Conservation (phyloP, 2,888 invertebrate genomes). For the Pardosa pseudoannulata region DNA sequence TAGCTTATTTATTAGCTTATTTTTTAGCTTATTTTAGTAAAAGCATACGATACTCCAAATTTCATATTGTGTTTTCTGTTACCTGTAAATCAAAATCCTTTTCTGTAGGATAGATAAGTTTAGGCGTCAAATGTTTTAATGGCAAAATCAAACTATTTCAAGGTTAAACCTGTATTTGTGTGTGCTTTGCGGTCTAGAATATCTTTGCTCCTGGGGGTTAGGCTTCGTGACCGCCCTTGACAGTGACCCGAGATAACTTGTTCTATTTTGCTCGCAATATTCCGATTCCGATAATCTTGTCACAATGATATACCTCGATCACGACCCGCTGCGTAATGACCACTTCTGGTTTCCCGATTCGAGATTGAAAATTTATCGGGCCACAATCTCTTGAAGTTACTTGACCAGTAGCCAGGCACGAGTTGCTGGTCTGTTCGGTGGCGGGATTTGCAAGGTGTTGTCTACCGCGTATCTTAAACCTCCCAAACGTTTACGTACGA, state of each 20-base stretch:
- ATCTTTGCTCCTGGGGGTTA: conserved; percentile 9
- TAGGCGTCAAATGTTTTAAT: too few species aligned
- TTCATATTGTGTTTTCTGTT: too few species aligned
- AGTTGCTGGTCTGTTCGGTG: conserved; percentile 8
- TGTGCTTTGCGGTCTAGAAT: neutral
- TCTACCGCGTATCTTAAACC: conserved; percentile 34
- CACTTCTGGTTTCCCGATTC: conserved; percentile 30
- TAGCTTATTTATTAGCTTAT: too few species aligned
- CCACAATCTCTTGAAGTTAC: conserved; percentile 48
- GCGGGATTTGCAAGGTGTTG: conserved; percentile 53
- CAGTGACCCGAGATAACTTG: conserved; percentile 42
- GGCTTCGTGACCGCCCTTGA: conserved; percentile 37
- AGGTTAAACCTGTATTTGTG: too few species aligned
- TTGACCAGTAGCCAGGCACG: conserved; percentile 56
- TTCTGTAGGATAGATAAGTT: too few species aligned
- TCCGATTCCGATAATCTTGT: conserved; percentile 64
- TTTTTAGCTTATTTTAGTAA: too few species aligned
- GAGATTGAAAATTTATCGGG: conserved; percentile 67
- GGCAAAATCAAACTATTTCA: too few species aligned
- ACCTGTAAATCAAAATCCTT: too few species aligned
- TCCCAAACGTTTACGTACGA: conserved; percentile 61
- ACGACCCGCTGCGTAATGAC: conserved; percentile 53
- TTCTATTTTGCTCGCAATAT: conserved; percentile 53
- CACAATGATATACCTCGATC: conserved; percentile 66
- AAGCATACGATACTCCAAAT: too few species aligned